Evolutionary conservation across 2,888 invertebrate genomes (phyloP).

Genomic region (Cryptosula pallasiana): DNA sequence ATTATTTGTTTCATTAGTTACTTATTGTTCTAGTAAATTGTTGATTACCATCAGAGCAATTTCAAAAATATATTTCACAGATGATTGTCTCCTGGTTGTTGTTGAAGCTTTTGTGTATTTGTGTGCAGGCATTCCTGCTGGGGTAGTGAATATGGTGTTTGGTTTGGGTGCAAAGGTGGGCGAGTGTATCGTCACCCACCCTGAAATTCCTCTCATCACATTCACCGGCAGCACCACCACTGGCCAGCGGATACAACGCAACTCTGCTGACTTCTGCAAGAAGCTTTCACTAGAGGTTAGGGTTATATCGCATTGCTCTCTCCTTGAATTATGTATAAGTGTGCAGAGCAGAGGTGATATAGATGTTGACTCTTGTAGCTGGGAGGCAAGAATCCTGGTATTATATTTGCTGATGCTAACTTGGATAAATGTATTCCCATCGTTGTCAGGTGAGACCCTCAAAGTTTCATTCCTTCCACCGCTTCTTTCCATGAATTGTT

Average conservation of each 20-base stretch:
- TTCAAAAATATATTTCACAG: too few relatives aligned
- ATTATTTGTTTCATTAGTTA: too few relatives aligned
- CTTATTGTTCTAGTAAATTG: too few relatives aligned
- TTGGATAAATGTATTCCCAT: slow-evolving; percentile 53
- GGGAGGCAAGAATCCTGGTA: slow-evolving; percentile 60
- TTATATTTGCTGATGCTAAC: slow-evolving; percentile 58
- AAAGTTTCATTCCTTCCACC: too few relatives aligned
- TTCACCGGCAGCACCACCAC: slow-evolving; percentile 59
- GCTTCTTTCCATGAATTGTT: too few relatives aligned
- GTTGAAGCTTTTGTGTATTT: too few relatives aligned
- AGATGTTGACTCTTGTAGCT: too few relatives aligned
- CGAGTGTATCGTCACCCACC: slow-evolving; percentile 56
- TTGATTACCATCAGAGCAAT: too few relatives aligned
- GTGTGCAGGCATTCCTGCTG: slow-evolving; percentile 57
- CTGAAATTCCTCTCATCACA: slow-evolving; percentile 56
- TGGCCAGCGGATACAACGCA: slow-evolving; percentile 50
- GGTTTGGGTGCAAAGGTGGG: slow-evolving; percentile 57
- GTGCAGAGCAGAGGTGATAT: too few relatives aligned
- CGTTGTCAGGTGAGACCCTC: slow-evolving; percentile 52
- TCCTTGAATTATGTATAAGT: too few relatives aligned
- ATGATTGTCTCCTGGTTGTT: too few relatives aligned
- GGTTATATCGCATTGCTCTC: too few relatives aligned
- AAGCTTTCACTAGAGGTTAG: slow-evolving; percentile 58
- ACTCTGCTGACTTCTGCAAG: slow-evolving; percentile 54
- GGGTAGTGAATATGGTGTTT: slow-evolving; percentile 59